Conservation (phyloP, 2,888 invertebrate genomes). For the Nomada flava region DNA sequence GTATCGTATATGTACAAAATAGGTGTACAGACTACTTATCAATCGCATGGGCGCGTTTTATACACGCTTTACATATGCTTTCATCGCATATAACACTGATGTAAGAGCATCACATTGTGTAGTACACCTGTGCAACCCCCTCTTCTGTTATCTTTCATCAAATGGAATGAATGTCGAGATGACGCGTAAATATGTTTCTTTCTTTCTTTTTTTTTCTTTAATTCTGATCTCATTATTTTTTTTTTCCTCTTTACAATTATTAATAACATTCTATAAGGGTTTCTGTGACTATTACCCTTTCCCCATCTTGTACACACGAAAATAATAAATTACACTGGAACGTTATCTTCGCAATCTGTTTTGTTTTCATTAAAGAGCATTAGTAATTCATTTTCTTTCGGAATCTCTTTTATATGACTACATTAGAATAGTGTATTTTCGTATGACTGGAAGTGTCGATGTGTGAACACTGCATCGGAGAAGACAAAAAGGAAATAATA, state of each 20-base stretch:
- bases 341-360: constrained; percentile 54
- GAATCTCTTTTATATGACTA: constrained; percentile 61
- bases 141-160: constrained; percentile 75
- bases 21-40: constrained; percentile 83
- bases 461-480: constrained; percentile 64
- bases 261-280: constrained; percentile 63
- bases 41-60: constrained; percentile 73
- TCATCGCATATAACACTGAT: constrained; percentile 63
- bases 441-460: constrained; percentile 63
- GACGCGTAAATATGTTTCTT: constrained; percentile 73
- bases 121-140: constrained; percentile 73
- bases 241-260: constrained; percentile 57
- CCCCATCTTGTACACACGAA: constrained; percentile 73
- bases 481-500: constrained; percentile 63
- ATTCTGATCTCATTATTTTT: constrained; percentile 60
- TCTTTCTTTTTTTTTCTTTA: constrained; percentile 52
- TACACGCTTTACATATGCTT: constrained; percentile 65
- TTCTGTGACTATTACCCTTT: constrained; percentile 61
- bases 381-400: constrained; percentile 42
- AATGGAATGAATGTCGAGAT: constrained; percentile 81
- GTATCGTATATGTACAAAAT: constrained; percentile 84
- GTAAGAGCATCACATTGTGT: constrained; percentile 68
- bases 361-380: constrained; percentile 45
- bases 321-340: constrained; percentile 74
- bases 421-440: constrained; percentile 60